Evolutionary conservation across 1,140 invertebrate genomes (phyloP).

Genomic region (Pteromalus puparum): DNA sequence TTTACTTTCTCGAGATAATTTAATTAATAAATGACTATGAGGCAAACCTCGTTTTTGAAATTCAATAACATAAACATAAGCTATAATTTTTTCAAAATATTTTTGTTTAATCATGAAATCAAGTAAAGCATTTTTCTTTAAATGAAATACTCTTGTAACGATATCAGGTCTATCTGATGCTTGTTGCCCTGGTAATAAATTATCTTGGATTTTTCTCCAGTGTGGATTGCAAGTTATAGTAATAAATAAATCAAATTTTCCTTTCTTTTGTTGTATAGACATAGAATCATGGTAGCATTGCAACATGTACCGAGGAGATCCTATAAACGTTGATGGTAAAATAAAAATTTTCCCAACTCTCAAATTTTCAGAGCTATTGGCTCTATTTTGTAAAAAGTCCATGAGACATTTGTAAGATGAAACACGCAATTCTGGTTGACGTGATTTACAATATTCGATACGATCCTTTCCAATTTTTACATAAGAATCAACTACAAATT

Average conservation of each 20-base stretch:
- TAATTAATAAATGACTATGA: too few species aligned
- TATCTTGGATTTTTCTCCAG: constrained; percentile 6
- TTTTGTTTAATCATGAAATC: not conserved
- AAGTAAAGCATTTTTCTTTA: constrained; percentile 25
- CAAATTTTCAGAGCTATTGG: not conserved
- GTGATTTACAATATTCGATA: constrained; percentile 12
- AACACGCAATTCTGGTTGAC: constrained; percentile 22
- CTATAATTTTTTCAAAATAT: not conserved
- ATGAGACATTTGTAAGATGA: constrained; percentile 17
- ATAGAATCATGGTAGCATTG: constrained; percentile 19
- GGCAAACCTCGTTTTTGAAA: too few species aligned
- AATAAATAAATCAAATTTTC: constrained; percentile 20
- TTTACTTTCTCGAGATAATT: too few species aligned
- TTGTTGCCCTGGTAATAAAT: constrained; percentile 36
- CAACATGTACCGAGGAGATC: constrained; percentile 18
- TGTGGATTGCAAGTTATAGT: constrained; percentile 17
- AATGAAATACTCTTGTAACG: constrained; percentile 6
- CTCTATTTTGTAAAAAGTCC: constrained; percentile 4
- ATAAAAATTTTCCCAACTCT: constrained; percentile 5
- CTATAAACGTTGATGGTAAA: constrained; percentile 24
- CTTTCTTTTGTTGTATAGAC: not conserved
- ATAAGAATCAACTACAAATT: constrained; percentile 30
- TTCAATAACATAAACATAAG: too few species aligned
- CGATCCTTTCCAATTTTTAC: not conserved
- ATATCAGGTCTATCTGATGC: constrained; percentile 61